phyloP scores from a whole-genome alignment of 2,797 vertebrate genomes.

The Dipus sagitta region DNA sequence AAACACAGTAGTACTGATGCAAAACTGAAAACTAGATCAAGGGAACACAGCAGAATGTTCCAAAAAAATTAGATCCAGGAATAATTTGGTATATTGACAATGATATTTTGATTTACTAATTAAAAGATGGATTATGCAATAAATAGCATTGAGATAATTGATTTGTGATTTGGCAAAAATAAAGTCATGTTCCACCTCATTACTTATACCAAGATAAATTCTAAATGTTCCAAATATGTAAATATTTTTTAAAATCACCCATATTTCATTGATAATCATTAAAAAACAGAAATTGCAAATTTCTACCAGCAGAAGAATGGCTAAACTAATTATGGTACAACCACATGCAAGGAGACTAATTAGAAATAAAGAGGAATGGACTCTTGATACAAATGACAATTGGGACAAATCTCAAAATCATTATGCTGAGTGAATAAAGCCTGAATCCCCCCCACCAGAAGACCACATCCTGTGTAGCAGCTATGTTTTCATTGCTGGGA shows the following conservation, averaged over 20 bases:
- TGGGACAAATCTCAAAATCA: constrained; percentile 3
- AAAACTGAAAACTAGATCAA: constrained; percentile 48
- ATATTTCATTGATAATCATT: constrained; percentile 32
- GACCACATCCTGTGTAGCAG: not conserved
- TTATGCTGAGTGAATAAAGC: constrained; percentile 13
- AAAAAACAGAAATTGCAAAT: constrained; percentile 17
- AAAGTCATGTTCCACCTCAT: constrained; percentile 10
- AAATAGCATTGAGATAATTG: constrained; percentile 2
- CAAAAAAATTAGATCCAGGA: constrained; percentile 32
- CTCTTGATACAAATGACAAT: not conserved
- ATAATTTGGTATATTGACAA: constrained; percentile 49
- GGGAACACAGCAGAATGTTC: constrained; percentile 34
- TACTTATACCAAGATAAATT: constrained; percentile 58
- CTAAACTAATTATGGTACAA: constrained; percentile 15
- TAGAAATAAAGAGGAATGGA: not conserved
- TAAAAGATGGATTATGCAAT: constrained; percentile 40
- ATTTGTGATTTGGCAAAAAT: constrained; percentile 51
- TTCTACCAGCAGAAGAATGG: not conserved
- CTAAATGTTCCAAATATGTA: constrained; percentile 34
- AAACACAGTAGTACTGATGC: not conserved
- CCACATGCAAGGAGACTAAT: not conserved
- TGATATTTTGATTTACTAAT: constrained; percentile 60
- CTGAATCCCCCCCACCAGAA: not conserved
- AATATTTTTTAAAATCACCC: not conserved
- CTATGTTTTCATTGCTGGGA: too few species aligned